Evolutionary conservation across 2,888 invertebrate genomes (phyloP).

Genomic region (Troides helena): DNA sequence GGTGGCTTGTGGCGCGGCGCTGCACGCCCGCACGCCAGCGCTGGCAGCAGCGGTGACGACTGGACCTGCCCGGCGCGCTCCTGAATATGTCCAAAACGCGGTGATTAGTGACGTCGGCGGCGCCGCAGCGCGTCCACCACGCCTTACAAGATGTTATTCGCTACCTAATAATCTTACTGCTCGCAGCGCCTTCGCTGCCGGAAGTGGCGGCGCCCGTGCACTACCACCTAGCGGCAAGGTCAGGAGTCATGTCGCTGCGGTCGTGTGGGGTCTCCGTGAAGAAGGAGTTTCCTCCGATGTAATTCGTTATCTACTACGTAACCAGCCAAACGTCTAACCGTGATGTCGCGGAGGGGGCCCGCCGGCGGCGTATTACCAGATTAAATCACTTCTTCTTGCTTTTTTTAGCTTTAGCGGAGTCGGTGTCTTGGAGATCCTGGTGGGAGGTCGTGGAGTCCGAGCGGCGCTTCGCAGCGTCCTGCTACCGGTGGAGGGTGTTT

Average conservation of each 20-base stretch:
- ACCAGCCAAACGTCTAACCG: constrained; percentile 5
- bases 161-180: too few species aligned
- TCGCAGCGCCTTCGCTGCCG: too few species aligned
- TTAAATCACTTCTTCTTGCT: constrained; percentile 33
- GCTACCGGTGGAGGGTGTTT: constrained; percentile 7
- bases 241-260: too few species aligned
- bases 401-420: constrained; percentile 27
- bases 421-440: constrained; percentile 8
- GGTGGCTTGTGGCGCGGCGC: constrained; percentile 76
- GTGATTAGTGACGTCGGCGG: too few species aligned
- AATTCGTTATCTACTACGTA: background rate
- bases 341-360: background rate
- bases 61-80: constrained; percentile 53
- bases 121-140: too few species aligned
- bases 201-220: too few species aligned
- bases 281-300: too few species aligned
- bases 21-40: constrained; percentile 79
- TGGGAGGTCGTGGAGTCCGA: constrained; percentile 10
- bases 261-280: too few species aligned
- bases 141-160: too few species aligned
- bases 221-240: too few species aligned
- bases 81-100: background rate
- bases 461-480: constrained; percentile 9
- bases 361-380: background rate
- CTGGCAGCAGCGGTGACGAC: constrained; percentile 83